Percentiles rank a stretch among this genome's conserved stretches.
Evolutionary conservation across 92 coral and sea anemone genomes (phyloP).

Genomic region (Plumapathes pennacea): DNA sequence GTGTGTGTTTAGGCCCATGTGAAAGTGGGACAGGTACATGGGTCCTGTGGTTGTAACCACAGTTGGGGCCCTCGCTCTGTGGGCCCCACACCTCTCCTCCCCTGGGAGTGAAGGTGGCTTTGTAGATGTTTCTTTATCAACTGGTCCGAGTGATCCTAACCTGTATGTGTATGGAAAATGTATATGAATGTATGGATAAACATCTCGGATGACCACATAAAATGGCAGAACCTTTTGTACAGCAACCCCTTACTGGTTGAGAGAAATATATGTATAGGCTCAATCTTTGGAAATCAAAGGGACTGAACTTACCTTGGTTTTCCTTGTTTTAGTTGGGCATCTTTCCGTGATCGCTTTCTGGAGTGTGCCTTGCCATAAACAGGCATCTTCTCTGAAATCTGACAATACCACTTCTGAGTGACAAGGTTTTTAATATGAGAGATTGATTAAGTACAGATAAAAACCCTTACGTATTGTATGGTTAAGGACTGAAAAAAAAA

Average conservation of each 20-base stretch:
- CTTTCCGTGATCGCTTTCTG: constrained; percentile 55
- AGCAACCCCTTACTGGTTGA: no score
- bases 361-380: constrained; percentile 22
- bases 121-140: constrained; percentile 26
- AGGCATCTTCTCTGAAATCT: constrained; percentile 61
- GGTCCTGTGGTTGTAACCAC: constrained; percentile 59
- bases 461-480: no score
- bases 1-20: no score
- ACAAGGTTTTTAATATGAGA: neutral
- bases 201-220: no score
- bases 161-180: no score
- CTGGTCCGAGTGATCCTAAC: constrained; percentile 31
- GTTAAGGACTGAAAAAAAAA: no score
- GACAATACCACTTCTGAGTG: neutral
- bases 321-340: constrained; percentile 33
- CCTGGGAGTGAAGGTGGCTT: constrained; percentile 39
- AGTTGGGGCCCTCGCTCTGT: constrained; percentile 54
- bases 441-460: no score
- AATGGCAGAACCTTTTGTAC: no score
- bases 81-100: constrained; percentile 20
- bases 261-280: no score
- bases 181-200: no score
- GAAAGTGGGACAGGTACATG: constrained; percentile 57
- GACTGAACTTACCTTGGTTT: constrained; percentile 63
- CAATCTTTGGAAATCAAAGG: no score